phyloP scores from a whole-genome alignment of 92 coral and sea anemone genomes.

The Actinostola sp. region DNA sequence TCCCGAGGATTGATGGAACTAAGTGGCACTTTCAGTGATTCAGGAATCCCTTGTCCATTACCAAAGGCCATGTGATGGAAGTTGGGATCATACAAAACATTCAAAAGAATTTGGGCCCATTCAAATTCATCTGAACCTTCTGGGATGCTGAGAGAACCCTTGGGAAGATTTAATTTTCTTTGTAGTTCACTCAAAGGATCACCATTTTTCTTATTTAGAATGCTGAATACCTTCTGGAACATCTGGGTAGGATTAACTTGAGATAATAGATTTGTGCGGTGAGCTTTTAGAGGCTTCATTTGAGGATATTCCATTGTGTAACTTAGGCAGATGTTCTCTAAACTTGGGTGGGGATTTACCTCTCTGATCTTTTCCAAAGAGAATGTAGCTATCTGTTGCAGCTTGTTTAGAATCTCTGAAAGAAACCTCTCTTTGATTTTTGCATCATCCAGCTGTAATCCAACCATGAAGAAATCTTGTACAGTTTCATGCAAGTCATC shows the following conservation, averaged over 20 bases:
- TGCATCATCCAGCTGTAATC: background rate
- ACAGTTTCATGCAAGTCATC: background rate
- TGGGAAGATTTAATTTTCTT: constrained; percentile 11
- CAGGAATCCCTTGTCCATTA: background rate
- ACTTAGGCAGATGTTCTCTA: constrained; percentile 3
- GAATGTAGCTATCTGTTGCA: constrained; percentile 7
- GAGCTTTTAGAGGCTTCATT: background rate
- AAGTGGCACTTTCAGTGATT: background rate
- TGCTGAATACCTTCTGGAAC: background rate
- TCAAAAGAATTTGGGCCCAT: constrained; percentile 42
- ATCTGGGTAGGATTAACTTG: background rate
- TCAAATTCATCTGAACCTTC: constrained; percentile 7
- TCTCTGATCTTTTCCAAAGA: constrained; percentile 31
- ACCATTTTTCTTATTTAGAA: background rate
- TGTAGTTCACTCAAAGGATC: constrained; percentile 25
- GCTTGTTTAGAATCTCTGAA: background rate
- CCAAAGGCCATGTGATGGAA: constrained; percentile 3
- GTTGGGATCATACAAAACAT: constrained; percentile 17
- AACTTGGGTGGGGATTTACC: constrained; percentile 55
- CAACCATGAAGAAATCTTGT: background rate
- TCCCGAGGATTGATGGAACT: background rate
- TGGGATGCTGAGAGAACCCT: constrained; percentile 5
- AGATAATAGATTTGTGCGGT: background rate
- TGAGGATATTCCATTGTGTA: constrained; percentile 3
- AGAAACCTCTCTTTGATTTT: background rate